These are phyloP conservation scores for Brachypalpus laphriformis DNA, from an alignment of 2,888 invertebrate genomes.

Conservation along the genomic window DNA sequence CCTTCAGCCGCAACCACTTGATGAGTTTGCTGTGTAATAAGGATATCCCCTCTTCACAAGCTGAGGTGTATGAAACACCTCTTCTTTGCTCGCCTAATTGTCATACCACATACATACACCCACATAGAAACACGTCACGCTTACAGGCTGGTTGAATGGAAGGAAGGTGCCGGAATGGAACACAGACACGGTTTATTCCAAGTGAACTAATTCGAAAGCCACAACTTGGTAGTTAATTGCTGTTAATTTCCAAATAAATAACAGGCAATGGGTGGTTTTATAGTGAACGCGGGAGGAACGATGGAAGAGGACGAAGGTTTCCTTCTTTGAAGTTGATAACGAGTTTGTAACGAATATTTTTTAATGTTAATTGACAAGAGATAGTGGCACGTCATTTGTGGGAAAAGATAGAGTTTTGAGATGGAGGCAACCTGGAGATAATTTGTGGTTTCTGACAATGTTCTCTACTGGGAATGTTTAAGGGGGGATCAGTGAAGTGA, in stretches of 20 bases:
- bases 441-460: background rate
- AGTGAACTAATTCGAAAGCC: conserved; percentile 51
- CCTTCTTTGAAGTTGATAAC: conserved; percentile 18
- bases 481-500: too few species aligned
- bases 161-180: background rate
- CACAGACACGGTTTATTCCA: conserved; percentile 16
- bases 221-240: conserved; percentile 53
- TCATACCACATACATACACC: background rate
- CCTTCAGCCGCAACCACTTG: conserved; percentile 32
- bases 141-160: background rate
- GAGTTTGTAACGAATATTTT: conserved; percentile 20
- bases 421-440: background rate
- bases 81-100: conserved; percentile 18
- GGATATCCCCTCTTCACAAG: background rate
- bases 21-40: conserved; percentile 25
- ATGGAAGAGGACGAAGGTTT: background rate
- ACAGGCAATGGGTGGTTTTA: conserved; percentile 35
- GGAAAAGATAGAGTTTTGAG: background rate
- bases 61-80: background rate
- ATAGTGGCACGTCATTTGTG: background rate
- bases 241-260: conserved; percentile 62
- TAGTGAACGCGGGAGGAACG: background rate
- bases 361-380: conserved; percentile 22
- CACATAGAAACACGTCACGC: background rate
- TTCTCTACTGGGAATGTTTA: background rate